A percentile compares a stretch with the other conserved stretches of the same genome.
Conservation (phyloP, 64 coral and sea anemone species). For the Montipora efflorescens region DNA sequence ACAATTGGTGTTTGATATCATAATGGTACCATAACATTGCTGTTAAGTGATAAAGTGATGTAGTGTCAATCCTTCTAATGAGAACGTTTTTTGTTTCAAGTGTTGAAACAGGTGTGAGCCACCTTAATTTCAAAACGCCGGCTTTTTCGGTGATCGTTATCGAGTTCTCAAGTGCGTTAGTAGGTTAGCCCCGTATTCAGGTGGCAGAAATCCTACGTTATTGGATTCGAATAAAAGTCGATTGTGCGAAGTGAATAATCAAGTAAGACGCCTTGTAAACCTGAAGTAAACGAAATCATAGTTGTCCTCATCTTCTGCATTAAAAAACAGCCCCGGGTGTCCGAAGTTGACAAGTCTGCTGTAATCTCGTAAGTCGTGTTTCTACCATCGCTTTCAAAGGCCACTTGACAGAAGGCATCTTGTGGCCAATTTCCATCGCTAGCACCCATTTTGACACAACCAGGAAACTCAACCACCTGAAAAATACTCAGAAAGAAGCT, state of each 20-base stretch:
- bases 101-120: too few species aligned
- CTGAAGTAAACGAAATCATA: constrained; percentile 46
- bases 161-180: too few species aligned
- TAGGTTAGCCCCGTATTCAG: too few species aligned
- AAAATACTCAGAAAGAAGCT: too few species aligned
- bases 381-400: background rate
- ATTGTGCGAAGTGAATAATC: background rate
- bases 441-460: constrained; percentile 10
- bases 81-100: too few species aligned
- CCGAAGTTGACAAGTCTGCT: constrained; percentile 11
- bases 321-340: constrained; percentile 15
- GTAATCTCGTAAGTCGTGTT: background rate
- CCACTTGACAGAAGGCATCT: constrained; percentile 10
- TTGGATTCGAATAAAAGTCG: background rate
- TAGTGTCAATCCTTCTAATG: too few species aligned
- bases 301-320: constrained; percentile 41
- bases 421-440: constrained; percentile 12
- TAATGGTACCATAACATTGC: too few species aligned
- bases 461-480: background rate
- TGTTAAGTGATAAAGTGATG: too few species aligned
- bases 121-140: too few species aligned
- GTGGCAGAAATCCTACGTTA: too few species aligned
- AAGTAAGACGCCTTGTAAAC: background rate
- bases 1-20: too few species aligned
- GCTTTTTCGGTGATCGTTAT: too few species aligned